Base-by-base conservation (phyloP, 2,888 invertebrate species). In the Drosophila pegasa region DNA sequence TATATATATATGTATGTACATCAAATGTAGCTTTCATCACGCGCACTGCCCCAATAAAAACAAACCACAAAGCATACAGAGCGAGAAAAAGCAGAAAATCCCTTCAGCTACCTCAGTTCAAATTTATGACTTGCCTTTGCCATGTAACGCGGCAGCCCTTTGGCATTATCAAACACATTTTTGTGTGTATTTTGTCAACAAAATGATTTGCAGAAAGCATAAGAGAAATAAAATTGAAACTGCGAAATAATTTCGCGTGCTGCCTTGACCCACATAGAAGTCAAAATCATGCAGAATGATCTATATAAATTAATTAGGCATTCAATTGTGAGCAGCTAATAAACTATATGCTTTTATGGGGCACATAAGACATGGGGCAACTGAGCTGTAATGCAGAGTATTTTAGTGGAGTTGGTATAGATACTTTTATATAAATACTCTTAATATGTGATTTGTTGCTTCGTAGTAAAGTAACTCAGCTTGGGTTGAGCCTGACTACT, bases 91-190 rank as follows among this genome's bases (percentile, higher is more conserved):
- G 3, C 41, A 25, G n/a, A 61, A 59, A 41, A 16, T 45, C 27
- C 9, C 22, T 48, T 14, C 12, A 22, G 22, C 29, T 57, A 16
- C 45, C 10, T 71, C 73, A 69, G 65, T 70, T 63, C 40, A 4
- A 9, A 18, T 29, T 18, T 70, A 68, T 78, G 78, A 78, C 78
- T 78, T 78, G 79, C 78, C 68, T 50, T 65, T 62, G 41, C 31
- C 16, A n/a, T 25, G 40, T 45, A 57, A 52, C 20, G n/a, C 7
- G 27, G 8, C 5, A 51, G 52, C 20, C 18, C 38, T 18, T n/a
- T 68, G 48, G 51, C 55, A 59, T 60, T 58, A 55, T 57, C 75
- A 56, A 66, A 45, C 22, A 47, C 40, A n/a, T 16, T 31, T 45
- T 12, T 20, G 37, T 38, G 41, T 37, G 37, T n/a, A 37, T 47